These are phyloP conservation scores for Lutjanus argentimaculatus DNA, from an alignment of 2,797 vertebrate species.

Conservation along the genomic window DNA sequence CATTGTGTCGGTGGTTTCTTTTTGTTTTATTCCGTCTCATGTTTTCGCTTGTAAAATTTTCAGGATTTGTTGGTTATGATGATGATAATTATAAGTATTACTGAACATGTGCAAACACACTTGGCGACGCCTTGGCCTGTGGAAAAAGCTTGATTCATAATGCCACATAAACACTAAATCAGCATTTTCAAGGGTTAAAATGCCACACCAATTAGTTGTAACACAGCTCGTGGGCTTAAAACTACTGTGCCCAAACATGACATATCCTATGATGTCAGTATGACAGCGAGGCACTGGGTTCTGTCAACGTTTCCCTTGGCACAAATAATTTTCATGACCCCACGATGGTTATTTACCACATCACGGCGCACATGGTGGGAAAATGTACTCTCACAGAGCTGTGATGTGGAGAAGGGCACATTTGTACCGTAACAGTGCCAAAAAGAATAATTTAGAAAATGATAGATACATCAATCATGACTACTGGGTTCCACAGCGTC, in stretches of 20 bases:
- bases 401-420: slow-evolving; percentile 64
- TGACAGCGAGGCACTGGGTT: slow-evolving; percentile 59
- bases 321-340: slow-evolving; percentile 66
- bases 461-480: slow-evolving; percentile 75
- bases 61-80: slow-evolving; percentile 22
- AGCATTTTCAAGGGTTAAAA: slow-evolving; percentile 33
- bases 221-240: slow-evolving; percentile 34
- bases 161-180: slow-evolving; percentile 26
- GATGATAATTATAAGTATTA: not conserved
- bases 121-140: not conserved
- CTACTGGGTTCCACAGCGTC: slow-evolving; percentile 49
- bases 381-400: slow-evolving; percentile 68
- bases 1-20: not conserved
- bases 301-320: slow-evolving; percentile 77
- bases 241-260: slow-evolving; percentile 60
- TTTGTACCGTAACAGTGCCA: slow-evolving; percentile 50
- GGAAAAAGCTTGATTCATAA: slow-evolving; percentile 7
- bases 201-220: slow-evolving; percentile 25
- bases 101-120: slow-evolving; percentile 11
- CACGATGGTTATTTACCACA: slow-evolving; percentile 60
- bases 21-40: slow-evolving; percentile 24
- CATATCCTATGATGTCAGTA: slow-evolving; percentile 76
- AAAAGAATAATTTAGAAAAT: slow-evolving; percentile 64
- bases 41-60: slow-evolving; percentile 30
- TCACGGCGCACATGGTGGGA: slow-evolving; percentile 67